phyloP scores from a whole-genome alignment of 2,888 invertebrate species.

The Platypus cylindrus region DNA sequence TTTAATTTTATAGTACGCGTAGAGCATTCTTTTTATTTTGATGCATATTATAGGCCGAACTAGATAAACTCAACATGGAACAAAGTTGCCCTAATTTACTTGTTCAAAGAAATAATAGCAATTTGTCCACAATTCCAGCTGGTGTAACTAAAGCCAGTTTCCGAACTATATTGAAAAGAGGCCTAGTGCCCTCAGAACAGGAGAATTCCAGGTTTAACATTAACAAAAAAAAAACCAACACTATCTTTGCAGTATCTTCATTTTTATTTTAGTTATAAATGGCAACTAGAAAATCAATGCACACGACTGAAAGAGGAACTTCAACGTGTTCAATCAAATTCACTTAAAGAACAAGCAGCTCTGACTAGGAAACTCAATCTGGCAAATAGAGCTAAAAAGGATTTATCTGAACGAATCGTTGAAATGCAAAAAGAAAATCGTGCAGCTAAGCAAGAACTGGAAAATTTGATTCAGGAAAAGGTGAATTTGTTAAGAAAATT shows the following conservation, averaged over 20 bases:
- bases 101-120: slow-evolving; percentile 15
- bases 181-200: slow-evolving; percentile 6
- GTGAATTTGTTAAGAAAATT: slow-evolving; percentile 23
- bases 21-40: not conserved
- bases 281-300: slow-evolving; percentile 18
- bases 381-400: slow-evolving; percentile 26
- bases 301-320: slow-evolving; percentile 25
- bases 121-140: slow-evolving; percentile 11
- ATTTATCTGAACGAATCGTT: slow-evolving; percentile 22
- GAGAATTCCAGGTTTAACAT: slow-evolving; percentile 8
- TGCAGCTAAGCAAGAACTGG: slow-evolving; percentile 27
- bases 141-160: slow-evolving; percentile 11
- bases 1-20: not conserved
- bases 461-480: slow-evolving; percentile 28
- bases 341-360: slow-evolving; percentile 25
- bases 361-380: slow-evolving; percentile 26
- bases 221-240: too few species aligned
- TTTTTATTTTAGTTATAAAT: slow-evolving; percentile 6
- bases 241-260: not conserved
- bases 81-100: slow-evolving; percentile 19
- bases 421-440: slow-evolving; percentile 26
- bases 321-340: slow-evolving; percentile 22
- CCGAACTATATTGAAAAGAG: slow-evolving; percentile 17
- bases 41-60: slow-evolving; percentile 1
- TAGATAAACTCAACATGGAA: slow-evolving; percentile 11